Base-by-base conservation (phyloP, 2,797 vertebrate species). In the Gambusia yucatana region DNA sequence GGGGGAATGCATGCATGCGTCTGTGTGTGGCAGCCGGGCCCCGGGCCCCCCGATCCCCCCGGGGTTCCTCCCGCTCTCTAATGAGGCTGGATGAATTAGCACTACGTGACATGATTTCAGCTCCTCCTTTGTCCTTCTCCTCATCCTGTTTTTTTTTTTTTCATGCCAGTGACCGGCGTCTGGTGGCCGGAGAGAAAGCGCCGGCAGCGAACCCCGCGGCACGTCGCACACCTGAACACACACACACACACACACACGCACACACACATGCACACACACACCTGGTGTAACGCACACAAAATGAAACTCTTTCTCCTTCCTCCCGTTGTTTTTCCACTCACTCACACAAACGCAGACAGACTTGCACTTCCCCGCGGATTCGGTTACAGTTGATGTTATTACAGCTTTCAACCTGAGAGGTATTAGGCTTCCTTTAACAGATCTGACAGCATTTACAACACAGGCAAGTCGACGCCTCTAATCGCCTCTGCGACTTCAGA, bases 51-150 rank as follows among this genome's bases (percentile, higher is more conserved):
- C 90, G 88, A 93, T 94, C 93, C 94, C 97, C 83, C 86, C 91
- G 89, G 94, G 94, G 95, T 93, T 93, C 97, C 97, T 97, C 93
- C 96, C 97, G 96, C 94, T 95, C 97, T 99, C 97, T 98, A 99
- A 99, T 98, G 97, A 99, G 98, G 97, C 96, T 97, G 97, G 97
- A 98, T 98, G 97, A 99, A 99, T 98, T 98, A 98, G 97, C 96
- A 95, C 96, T 97, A 97, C 97, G 97, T 97, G 96, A 98, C 97
- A 97, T 94, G 97, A 97, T 98, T 98, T 97, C 96, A 98, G 94
- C 96, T 73, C 80, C 65, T 72, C 76, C 85, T 95, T 95, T 96
- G 87, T 90, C 91, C 76, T 88, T 78, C 82, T 84, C 84, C 76
- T 88, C 78, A 81, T 86, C 80, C 85, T 91, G 47, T 6, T 22